Base-by-base conservation (phyloP, 1,140 invertebrate species). In the Pararge aegeria region DNA sequence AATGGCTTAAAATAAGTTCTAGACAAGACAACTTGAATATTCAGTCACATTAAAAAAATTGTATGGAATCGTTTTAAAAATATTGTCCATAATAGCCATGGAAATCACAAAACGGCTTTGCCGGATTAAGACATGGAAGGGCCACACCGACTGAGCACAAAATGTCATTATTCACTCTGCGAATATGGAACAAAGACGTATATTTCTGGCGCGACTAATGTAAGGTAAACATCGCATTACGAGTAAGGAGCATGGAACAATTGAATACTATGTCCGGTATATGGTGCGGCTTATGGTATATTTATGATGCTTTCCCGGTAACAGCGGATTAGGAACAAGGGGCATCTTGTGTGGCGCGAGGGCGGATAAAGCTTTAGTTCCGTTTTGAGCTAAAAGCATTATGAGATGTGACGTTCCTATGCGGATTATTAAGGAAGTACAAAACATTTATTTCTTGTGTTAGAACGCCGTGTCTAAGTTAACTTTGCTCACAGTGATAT, bases 161-260 rank as follows among this genome's bases (percentile, higher is more conserved):
- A 73, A 71, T 75, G 55, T 62, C 60, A 73, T 71, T 70, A 73
- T 66, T 64, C 63, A 73, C 58, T 74, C 66, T 71, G 71, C 73
- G 66, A 79, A 65, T 66, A 63, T 66, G 64, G 66, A 51, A 86
- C 81, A 87, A 86, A 81, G 70, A 64, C 64, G 54, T 72, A 61
- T 78, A 78, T 81, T 78, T 75, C 73, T 73, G 68, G 67, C 66
- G 66, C 54, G 55, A 57, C 71, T 87, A 80, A 83, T 78, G 76
- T 76, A 78, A 73, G 68, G 78, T 80, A 86, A 87, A 86, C 85
- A 86, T 66, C 62, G 73, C 78, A 82, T 83, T 79, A 78, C n/a
- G n/a, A n/a, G n/a, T n/a, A n/a, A n/a, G 70, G 55, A 54, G 73
- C 56, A 63, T 65, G 59, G 68, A 73, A 81, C 80, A 80, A 84